Evolutionary conservation across 64 coral and sea anemone species (phyloP).

Genomic region (Cladopsammia gracilis): DNA sequence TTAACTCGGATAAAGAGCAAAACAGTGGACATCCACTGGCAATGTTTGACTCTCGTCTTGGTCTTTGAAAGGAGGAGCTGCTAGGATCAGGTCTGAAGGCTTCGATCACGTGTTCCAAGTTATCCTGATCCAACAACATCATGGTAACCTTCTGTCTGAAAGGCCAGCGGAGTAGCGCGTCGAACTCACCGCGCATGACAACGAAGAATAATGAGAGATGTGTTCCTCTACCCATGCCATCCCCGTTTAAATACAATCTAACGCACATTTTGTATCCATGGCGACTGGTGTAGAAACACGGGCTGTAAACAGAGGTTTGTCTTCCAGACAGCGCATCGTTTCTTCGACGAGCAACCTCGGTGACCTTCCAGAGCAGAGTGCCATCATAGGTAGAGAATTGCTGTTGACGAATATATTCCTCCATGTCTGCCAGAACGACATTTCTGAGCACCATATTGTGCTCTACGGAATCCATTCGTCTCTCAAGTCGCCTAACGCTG

Average conservation of each 20-base stretch:
- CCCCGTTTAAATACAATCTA: conserved; percentile 3
- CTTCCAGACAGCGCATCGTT: conserved; percentile 48
- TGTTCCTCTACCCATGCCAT: background rate
- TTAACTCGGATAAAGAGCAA: too few species aligned
- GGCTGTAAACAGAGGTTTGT: conserved; percentile 60
- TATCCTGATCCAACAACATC: too few species aligned
- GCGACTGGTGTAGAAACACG: conserved; percentile 62
- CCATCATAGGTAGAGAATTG: conserved; percentile 41
- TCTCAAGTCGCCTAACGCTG: conserved; percentile 18
- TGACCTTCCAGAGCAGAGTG: conserved; percentile 57
- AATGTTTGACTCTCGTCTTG: too few species aligned
- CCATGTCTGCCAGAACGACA: conserved; percentile 30
- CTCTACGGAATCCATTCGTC: conserved; percentile 26
- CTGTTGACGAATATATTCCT: conserved; percentile 16
- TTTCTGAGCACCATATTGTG: conserved; percentile 53
- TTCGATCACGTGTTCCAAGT: too few species aligned
- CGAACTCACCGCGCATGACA: background rate
- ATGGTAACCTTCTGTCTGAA: background rate
- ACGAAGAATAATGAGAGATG: background rate
- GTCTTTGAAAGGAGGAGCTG: too few species aligned
- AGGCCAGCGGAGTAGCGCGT: background rate
- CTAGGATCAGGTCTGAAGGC: too few species aligned
- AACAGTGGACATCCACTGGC: too few species aligned
- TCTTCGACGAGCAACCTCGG: conserved; percentile 32
- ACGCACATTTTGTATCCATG: conserved; percentile 81